Conservation (phyloP, 64 coral and sea anemone species). For the Exaiptasia diaphana region DNA sequence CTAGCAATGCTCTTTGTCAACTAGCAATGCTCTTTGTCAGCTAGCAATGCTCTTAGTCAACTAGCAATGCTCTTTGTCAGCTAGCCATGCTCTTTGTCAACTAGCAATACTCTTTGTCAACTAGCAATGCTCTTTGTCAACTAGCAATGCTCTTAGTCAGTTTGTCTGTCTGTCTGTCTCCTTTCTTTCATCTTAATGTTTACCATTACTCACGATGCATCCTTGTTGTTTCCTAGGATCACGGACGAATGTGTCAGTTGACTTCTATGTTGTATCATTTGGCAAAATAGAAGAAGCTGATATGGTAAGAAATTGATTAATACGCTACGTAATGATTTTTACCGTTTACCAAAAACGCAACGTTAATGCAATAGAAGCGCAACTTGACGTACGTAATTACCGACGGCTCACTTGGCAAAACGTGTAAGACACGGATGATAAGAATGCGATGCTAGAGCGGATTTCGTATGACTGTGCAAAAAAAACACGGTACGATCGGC, state of each 20-base stretch:
- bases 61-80: too few species aligned
- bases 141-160: background rate
- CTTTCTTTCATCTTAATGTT: background rate
- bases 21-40: too few species aligned
- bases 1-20: too few species aligned
- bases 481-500: too few species aligned
- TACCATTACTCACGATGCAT: background rate
- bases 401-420: too few species aligned
- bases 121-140: too few species aligned
- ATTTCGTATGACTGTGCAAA: too few species aligned
- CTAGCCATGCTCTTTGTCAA: too few species aligned
- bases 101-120: too few species aligned
- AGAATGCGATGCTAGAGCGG: too few species aligned
- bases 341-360: background rate
- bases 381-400: background rate
- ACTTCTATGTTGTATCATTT: slow-evolving; percentile 71
- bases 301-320: slow-evolving; percentile 47
- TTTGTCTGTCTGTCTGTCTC: background rate
- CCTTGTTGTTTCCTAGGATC: background rate
- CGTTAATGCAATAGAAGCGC: background rate
- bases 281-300: slow-evolving; percentile 73
- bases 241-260: slow-evolving; percentile 29
- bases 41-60: too few species aligned
- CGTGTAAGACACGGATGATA: too few species aligned
- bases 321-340: background rate